Percentiles rank a stretch among this genome's conserved stretches.
Evolutionary conservation across 2,113 vertebrate species (phyloP).

Genomic region (Chloropsis cyanopogon): DNA sequence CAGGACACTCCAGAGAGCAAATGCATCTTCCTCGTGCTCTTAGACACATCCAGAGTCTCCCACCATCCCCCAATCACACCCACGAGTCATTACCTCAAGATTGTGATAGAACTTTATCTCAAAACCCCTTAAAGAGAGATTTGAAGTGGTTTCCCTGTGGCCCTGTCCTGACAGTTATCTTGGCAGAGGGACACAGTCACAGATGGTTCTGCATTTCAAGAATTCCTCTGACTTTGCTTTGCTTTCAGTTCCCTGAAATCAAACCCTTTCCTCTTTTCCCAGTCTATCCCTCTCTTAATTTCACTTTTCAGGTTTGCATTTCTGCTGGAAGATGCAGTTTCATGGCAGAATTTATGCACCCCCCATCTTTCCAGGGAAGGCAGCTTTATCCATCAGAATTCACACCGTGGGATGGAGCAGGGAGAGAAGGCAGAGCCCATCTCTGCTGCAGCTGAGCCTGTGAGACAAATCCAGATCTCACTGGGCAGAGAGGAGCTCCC

Average conservation of each 20-base stretch:
- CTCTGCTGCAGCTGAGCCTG: neutral
- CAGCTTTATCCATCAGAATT: neutral
- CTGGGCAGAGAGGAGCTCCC: neutral
- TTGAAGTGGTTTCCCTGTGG: neutral
- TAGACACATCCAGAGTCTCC: neutral
- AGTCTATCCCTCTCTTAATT: accelerated
- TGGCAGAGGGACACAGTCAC: neutral
- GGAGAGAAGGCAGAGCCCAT: neutral
- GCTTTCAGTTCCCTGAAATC: neutral
- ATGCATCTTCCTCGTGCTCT: neutral
- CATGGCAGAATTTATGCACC: accelerated
- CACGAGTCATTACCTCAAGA: neutral
- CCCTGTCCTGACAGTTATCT: neutral
- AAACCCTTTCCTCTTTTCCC: neutral
- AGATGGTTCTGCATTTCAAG: neutral
- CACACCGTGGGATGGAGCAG: neutral
- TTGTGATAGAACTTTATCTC: neutral
- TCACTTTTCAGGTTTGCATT: accelerated
- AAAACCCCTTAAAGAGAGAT: neutral
- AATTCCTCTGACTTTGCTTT: neutral
- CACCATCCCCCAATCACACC: neutral
- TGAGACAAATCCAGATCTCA: neutral
- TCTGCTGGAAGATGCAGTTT: neutral
- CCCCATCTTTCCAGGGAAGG: accelerated
- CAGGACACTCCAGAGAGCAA: neutral